Conservation (phyloP, 2,888 invertebrate species). For the Nephrocerus scutellatus region DNA sequence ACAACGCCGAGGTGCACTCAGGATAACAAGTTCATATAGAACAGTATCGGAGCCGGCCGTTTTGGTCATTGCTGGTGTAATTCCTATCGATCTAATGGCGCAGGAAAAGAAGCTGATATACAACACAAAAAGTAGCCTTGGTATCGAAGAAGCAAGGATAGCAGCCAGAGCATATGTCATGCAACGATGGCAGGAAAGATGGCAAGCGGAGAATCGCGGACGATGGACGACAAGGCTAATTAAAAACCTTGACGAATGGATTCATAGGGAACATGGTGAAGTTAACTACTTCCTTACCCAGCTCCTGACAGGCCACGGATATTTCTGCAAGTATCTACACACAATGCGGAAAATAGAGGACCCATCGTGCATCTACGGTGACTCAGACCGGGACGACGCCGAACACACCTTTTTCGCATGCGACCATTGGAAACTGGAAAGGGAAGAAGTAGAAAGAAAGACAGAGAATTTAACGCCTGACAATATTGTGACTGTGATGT, state of each 20-base stretch:
- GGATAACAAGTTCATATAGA: slow-evolving; percentile 21
- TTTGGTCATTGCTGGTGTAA: slow-evolving; percentile 23
- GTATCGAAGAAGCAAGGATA: slow-evolving; percentile 15
- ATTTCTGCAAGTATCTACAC: background rate
- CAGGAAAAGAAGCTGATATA: slow-evolving; percentile 9
- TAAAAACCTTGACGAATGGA: too few relatives aligned
- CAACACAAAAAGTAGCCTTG: slow-evolving; percentile 4
- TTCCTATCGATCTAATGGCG: slow-evolving; percentile 27
- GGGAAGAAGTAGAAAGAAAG: background rate
- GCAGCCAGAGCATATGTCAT: background rate
- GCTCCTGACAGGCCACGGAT: slow-evolving; percentile 1
- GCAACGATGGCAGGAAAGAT: slow-evolving; percentile 5
- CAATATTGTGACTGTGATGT: background rate
- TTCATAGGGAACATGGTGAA: slow-evolving; percentile 19
- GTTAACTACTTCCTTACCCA: background rate
- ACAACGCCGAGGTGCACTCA: slow-evolving; percentile 23
- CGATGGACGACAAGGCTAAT: too few relatives aligned
- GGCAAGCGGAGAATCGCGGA: slow-evolving; percentile 18
- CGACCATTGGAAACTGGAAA: background rate
- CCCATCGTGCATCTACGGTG: background rate
- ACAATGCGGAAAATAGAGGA: background rate
- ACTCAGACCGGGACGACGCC: background rate
- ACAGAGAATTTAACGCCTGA: background rate
- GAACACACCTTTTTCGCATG: slow-evolving; percentile 1
- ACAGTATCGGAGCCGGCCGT: slow-evolving; percentile 25